Evolutionary conservation across 2,797 vertebrate species (phyloP), one percentile per base, ranked within the genome.

Genomic region (Peromyscus aztecus): DNA sequence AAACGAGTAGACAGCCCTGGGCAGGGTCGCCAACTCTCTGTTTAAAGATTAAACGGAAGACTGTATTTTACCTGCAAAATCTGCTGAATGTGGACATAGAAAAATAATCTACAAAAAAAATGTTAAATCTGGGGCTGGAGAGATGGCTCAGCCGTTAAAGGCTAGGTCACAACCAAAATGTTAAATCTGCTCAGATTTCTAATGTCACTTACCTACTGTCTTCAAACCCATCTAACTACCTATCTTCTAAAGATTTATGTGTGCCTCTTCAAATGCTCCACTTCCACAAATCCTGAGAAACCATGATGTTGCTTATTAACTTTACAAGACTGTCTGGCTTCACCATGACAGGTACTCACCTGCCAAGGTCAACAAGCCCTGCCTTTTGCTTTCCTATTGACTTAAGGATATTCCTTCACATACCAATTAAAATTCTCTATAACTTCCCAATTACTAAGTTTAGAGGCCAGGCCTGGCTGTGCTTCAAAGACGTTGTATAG

Each of bases 71-170:
- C 3, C 55, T 0, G 3, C 37, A 88, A 82, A 43, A 5, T 52
- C 4, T 14, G 82, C 46, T 94, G 52, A 92, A 21, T 2, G 0
- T 78, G 37, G 7, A 40, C 67, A 91, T 46, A 34, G 17, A 94
- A 95, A 95, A 97, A 73, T 29, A 91, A 65, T 73, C 69, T 94
- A 94, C 19, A 94, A 82, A 71, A 52, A 71, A 97, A 94, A 82
- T n/a, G 14, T 94, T 94, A 80, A 92, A 37, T 95, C 89, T 95
- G 49, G 37, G 37, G 71, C 71, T 75, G 71, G 37, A 75, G 71
- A 75, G 40, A 75, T 27, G 37, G 37, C 71, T 75, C 37, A 43
- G 2, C 23, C 12, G 4, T 75, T 75, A 75, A 75, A 75, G 23
- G 71, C 23, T 43, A 43, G 37, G 37, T 75, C 23, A 75, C 71